These are phyloP conservation scores for Mimas tiliae DNA, from an alignment of 2,888 invertebrate genomes.

Conservation along the genomic window DNA sequence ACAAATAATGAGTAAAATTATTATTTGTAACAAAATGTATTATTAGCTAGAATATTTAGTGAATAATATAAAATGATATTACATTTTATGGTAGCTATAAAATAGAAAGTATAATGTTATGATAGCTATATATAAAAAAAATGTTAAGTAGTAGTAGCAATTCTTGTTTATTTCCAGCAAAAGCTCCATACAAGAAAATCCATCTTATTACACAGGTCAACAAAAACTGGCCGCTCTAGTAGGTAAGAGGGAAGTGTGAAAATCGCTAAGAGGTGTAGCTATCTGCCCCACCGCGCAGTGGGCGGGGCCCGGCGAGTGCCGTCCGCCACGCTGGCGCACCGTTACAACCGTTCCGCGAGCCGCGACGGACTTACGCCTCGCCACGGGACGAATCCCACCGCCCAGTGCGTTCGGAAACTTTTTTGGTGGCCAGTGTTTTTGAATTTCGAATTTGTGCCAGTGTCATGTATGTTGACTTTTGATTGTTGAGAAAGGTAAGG, in stretches of 20 bases:
- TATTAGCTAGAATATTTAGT: too few relatives aligned
- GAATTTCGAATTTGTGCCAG: slow-evolving; percentile 8
- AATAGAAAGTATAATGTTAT: too few relatives aligned
- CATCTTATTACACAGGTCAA: slow-evolving; percentile 47
- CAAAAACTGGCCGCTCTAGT: slow-evolving; percentile 65
- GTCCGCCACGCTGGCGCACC: slow-evolving; percentile 49
- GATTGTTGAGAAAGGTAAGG: slow-evolving; percentile 3
- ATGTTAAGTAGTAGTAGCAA: too few relatives aligned
- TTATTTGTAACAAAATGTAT: too few relatives aligned
- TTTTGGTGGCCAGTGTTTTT: slow-evolving; percentile 40
- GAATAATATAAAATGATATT: too few relatives aligned
- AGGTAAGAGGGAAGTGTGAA: slow-evolving; percentile 80
- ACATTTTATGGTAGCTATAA: too few relatives aligned
- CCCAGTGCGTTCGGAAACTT: slow-evolving; percentile 37
- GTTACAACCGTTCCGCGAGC: slow-evolving; percentile 73
- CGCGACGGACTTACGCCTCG: slow-evolving; percentile 73
- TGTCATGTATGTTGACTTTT: neutral
- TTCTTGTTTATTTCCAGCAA: neutral
- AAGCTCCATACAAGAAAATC: slow-evolving; percentile 31
- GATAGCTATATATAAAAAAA: too few relatives aligned
- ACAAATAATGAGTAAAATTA: too few relatives aligned
- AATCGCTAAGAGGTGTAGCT: slow-evolving; percentile 78
- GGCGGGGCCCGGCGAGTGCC: slow-evolving; percentile 41
- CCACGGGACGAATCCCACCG: slow-evolving; percentile 51
- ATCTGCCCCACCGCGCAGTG: slow-evolving; percentile 56